These are phyloP conservation scores for Brachionichthys hirsutus DNA, from an alignment of 2,113 vertebrate species.

Conservation along the genomic window DNA sequence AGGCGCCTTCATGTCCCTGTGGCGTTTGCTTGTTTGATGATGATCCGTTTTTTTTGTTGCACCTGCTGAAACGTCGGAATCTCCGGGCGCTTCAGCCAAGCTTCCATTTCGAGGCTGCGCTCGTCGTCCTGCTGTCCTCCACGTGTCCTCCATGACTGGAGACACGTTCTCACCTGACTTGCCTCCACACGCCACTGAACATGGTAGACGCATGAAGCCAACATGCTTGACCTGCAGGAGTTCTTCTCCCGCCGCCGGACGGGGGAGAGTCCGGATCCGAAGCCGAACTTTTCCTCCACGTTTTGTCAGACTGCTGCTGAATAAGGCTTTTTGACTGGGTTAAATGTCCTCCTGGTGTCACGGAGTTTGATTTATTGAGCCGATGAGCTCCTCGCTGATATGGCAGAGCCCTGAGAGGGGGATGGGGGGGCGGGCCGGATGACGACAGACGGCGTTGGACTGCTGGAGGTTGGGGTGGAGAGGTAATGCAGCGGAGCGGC, in stretches of 20 bases:
- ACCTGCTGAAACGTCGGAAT: too few species aligned
- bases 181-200: conserved; percentile 26
- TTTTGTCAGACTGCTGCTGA: conserved; percentile 49
- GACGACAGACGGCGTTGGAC: conserved; percentile 24
- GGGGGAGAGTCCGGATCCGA: conserved; percentile 40
- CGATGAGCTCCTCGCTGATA: conserved; percentile 58
- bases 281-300: conserved; percentile 18
- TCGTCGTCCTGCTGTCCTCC: too few species aligned
- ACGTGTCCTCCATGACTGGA: too few species aligned
- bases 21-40: too few species aligned
- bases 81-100: too few species aligned
- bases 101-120: too few species aligned
- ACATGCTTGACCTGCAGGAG: conserved; percentile 38
- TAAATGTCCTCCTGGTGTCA: conserved; percentile 61
- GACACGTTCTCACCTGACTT: too few species aligned
- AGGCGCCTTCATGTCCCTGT: not conserved
- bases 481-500: too few species aligned
- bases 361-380: conserved; percentile 69
- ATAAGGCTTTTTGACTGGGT: conserved; percentile 61
- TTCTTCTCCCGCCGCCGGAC: conserved; percentile 24
- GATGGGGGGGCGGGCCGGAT: conserved; percentile 8
- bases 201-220: conserved; percentile 55
- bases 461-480: not conserved
- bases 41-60: too few species aligned
- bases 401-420: conserved; percentile 34